These are phyloP conservation scores for Calephelis perditalis DNA, from an alignment of 2,888 invertebrate species.

Conservation along the genomic window DNA sequence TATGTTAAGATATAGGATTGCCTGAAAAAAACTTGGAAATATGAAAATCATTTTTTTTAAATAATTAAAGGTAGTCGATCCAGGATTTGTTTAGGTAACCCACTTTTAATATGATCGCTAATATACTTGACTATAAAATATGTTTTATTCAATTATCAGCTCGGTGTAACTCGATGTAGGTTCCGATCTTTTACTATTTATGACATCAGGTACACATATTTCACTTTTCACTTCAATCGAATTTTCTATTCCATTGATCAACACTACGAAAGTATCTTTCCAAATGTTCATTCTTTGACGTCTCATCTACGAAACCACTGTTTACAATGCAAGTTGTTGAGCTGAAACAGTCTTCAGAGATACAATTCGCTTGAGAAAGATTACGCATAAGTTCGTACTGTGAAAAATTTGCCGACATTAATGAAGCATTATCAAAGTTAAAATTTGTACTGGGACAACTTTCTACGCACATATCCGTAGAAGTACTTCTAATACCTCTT, in stretches of 20 bases:
- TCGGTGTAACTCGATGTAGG: no score
- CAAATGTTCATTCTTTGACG: slow-evolving; percentile 54
- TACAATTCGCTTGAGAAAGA: slow-evolving; percentile 55
- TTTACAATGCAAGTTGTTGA: slow-evolving; percentile 44
- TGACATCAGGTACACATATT: no score
- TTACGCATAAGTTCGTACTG: slow-evolving; percentile 64
- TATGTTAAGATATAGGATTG: no score
- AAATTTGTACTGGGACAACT: slow-evolving; percentile 34
- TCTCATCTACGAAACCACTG: slow-evolving; percentile 39
- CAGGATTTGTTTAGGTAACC: no score
- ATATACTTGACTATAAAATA: no score
- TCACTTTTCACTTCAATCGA: no score
- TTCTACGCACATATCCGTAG: slow-evolving; percentile 46
- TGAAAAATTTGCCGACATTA: slow-evolving; percentile 65
- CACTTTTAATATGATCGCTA: no score
- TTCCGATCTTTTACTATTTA: no score
- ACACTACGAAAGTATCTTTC: slow-evolving; percentile 63
- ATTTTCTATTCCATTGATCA: slow-evolving; percentile 53
- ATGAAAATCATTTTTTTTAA: no score
- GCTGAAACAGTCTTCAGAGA: slow-evolving; percentile 58
- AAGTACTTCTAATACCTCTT: slow-evolving; percentile 24
- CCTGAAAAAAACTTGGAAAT: no score
- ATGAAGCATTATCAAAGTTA: slow-evolving; percentile 46
- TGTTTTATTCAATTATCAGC: slow-evolving; percentile 17
- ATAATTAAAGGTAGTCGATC: no score